Conservation (phyloP, 2,888 invertebrate species). For the Epirrhoe alternata region DNA sequence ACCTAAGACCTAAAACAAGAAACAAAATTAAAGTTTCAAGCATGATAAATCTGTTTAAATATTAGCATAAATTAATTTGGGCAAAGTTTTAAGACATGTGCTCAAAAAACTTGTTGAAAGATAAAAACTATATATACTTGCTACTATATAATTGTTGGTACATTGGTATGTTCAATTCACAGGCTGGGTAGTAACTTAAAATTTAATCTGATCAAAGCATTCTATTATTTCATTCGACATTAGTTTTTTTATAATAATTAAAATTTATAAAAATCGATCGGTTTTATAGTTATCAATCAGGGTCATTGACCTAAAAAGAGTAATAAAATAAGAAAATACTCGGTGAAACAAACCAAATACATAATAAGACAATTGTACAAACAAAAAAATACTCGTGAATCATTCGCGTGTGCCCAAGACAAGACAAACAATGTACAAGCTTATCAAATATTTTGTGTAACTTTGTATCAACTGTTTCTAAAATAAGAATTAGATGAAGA, state of each 20-base stretch:
- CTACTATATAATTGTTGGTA: too few species aligned
- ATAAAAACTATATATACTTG: too few species aligned
- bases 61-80: conserved; percentile 10
- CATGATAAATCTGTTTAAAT: conserved; percentile 1
- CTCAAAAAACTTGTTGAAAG: too few species aligned
- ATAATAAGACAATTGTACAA: background rate
- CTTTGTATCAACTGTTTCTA: background rate
- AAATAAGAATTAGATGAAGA: background rate
- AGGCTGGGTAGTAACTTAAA: too few species aligned
- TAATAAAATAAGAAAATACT: background rate
- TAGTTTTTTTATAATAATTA: too few species aligned
- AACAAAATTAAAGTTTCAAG: conserved; percentile 3
- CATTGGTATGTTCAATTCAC: too few species aligned
- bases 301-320: background rate
- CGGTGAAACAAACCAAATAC: background rate
- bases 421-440: background rate
- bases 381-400: background rate
- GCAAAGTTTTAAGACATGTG: background rate
- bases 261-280: background rate
- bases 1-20: conserved; percentile 11
- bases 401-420: background rate
- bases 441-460: background rate
- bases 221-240: background rate
- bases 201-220: too few species aligned
- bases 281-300: background rate